Evolutionary conservation across 2,888 invertebrate species (phyloP), one percentile per base, ranked within the genome.

Genomic region (Seira ritae): DNA sequence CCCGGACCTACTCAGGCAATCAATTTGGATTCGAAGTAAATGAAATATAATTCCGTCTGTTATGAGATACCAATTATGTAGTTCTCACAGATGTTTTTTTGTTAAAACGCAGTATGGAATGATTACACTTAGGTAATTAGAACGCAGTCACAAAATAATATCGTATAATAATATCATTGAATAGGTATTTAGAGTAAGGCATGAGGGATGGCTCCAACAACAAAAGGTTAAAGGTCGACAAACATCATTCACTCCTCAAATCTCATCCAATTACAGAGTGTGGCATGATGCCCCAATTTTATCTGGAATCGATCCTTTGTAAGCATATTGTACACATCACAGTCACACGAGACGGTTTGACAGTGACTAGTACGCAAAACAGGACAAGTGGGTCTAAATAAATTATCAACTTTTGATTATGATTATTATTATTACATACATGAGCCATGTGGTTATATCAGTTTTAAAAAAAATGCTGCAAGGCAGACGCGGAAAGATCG

Each of bases 201-300:
- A n/a, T n/a, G n/a, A n/a, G n/a, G n/a, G n/a, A n/a, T n/a, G n/a
- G n/a, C n/a, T n/a, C 55, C 1, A 55, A 55, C 15, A 55, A 12
- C 12, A 12, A 55, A 12, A n/a, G 55, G 55, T 3, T n/a, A 55
- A n/a, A 17, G 17, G 55, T 1, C 55, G 12, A 55, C 3, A 2
- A 55, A 17, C 55, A 31, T 55, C 6, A 55, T 8, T 8, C 55
- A 55, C 55, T 55, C 55, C 55, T 17, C 17, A 55, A n/a, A 17
- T 12, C 15, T 55, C 55, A 12, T 55, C 55, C 55, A 55, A 55
- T 55, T 55, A 55, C 55, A 55, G 31, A 31, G 31, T 3, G 12
- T 55, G 55, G 55, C 55, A 55, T 55, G 55, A 55, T 55, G 55
- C 55, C 55, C 55, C 55, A 55, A 8, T 55, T 55, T 55, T n/a